Conservation (phyloP, 2,888 invertebrate species). For the Netelia fuscicornis region DNA sequence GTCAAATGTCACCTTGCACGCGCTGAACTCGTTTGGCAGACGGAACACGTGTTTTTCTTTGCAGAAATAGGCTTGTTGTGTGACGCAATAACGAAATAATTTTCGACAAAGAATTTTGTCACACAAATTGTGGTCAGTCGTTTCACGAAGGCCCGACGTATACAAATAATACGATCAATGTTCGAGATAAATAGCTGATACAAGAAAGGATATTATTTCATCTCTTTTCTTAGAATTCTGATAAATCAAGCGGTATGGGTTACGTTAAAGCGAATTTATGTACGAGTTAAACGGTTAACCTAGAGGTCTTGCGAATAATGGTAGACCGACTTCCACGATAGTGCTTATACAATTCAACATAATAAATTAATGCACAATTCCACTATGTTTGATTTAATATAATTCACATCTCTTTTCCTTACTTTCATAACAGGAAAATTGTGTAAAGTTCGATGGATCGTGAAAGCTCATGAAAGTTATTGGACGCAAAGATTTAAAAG, state of each 20-base stretch:
- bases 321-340: background rate
- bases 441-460: background rate
- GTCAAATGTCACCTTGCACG: conserved; percentile 51
- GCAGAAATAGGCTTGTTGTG: background rate
- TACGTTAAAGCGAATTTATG: conserved; percentile 2
- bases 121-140: background rate
- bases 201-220: background rate
- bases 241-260: background rate
- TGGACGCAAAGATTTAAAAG: background rate
- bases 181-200: background rate
- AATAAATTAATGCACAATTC: no score
- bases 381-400: no score
- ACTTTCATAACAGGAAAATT: background rate
- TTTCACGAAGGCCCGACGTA: background rate
- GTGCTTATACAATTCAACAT: no score
- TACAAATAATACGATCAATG: background rate
- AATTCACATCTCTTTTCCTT: no score
- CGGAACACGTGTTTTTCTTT: conserved; percentile 12
- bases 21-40: conserved; percentile 24
- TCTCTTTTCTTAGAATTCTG: background rate
- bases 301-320: background rate
- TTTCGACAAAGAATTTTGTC: background rate
- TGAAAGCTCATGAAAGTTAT: background rate
- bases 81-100: background rate
- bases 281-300: conserved; percentile 21